These are phyloP conservation scores for Seira sanloemensis DNA, from an alignment of 2,888 invertebrate genomes.

Conservation along the genomic window DNA sequence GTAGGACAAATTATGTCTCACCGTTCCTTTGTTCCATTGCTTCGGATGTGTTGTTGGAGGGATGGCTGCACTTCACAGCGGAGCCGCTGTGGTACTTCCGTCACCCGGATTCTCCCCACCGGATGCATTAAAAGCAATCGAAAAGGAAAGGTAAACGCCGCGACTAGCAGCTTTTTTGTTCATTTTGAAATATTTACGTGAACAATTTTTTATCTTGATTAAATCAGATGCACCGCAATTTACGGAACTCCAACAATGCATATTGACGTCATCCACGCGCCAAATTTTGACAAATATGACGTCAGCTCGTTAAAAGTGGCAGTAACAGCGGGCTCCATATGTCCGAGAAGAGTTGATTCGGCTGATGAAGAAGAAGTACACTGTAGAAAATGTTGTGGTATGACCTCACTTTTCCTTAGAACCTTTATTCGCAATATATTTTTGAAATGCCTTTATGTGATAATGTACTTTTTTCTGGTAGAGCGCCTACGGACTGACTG, in stretches of 20 bases:
- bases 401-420: not conserved
- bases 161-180: not conserved
- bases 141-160: slow-evolving; percentile 56
- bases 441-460: not conserved
- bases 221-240: slow-evolving; percentile 82
- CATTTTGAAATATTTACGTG: not conserved
- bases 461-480: slow-evolving; percentile 48
- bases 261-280: slow-evolving; percentile 82
- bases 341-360: slow-evolving; percentile 78
- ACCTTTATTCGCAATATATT: not conserved
- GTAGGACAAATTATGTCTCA: slow-evolving; percentile 71
- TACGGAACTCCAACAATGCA: slow-evolving; percentile 92
- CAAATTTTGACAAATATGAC: slow-evolving; percentile 77
- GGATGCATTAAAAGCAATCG: slow-evolving; percentile 77
- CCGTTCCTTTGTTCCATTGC: slow-evolving; percentile 88
- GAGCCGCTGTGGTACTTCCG: slow-evolving; percentile 81
- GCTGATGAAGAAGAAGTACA: slow-evolving; percentile 73
- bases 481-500: slow-evolving; percentile 81
- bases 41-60: slow-evolving; percentile 84
- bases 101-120: slow-evolving; percentile 80
- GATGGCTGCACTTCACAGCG: slow-evolving; percentile 80
- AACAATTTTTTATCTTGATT: not conserved
- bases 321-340: slow-evolving; percentile 84
- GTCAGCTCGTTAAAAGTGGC: slow-evolving; percentile 77
- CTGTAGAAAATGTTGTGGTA: slow-evolving; percentile 67